Evolutionary conservation across 2,888 invertebrate species (phyloP).

Genomic region (Dioctria linearis): DNA sequence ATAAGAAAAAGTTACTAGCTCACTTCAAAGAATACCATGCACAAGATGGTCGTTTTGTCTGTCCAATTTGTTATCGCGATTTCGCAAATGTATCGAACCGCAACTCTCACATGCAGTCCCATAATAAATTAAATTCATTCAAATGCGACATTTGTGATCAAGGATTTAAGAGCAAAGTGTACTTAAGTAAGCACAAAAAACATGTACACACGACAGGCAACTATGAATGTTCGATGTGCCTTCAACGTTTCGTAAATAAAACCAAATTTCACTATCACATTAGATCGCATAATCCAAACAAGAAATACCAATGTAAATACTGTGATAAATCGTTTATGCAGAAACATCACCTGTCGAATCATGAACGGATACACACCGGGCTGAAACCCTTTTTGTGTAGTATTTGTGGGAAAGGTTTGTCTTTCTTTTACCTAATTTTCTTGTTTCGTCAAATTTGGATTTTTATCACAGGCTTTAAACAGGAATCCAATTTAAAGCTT

Average conservation of each 20-base stretch:
- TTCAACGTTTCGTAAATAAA: slow-evolving; percentile 51
- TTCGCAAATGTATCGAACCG: slow-evolving; percentile 56
- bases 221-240: slow-evolving; percentile 53
- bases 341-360: slow-evolving; percentile 57
- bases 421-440: neutral
- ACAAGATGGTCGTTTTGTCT: slow-evolving; percentile 12
- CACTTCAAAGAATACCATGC: slow-evolving; percentile 15
- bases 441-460: neutral
- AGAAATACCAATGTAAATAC: slow-evolving; percentile 58
- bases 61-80: slow-evolving; percentile 55
- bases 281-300: slow-evolving; percentile 57
- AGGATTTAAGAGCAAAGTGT: slow-evolving; percentile 55
- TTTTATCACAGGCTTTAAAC: slow-evolving; percentile 53
- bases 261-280: slow-evolving; percentile 57
- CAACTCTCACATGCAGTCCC: slow-evolving; percentile 55
- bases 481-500: slow-evolving; percentile 57
- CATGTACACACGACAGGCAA: slow-evolving; percentile 42
- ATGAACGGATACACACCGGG: slow-evolving; percentile 58
- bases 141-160: slow-evolving; percentile 55
- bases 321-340: slow-evolving; percentile 59
- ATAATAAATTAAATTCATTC: slow-evolving; percentile 40
- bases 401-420: slow-evolving; percentile 58
- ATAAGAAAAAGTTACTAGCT: neutral
- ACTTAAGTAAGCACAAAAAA: slow-evolving; percentile 55
- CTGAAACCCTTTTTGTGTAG: slow-evolving; percentile 57